A percentile compares a stretch with the other conserved stretches of the same genome.
Evolutionary conservation across 1,140 invertebrate species (phyloP).

Genomic region (Doryteuthis pealeii): DNA sequence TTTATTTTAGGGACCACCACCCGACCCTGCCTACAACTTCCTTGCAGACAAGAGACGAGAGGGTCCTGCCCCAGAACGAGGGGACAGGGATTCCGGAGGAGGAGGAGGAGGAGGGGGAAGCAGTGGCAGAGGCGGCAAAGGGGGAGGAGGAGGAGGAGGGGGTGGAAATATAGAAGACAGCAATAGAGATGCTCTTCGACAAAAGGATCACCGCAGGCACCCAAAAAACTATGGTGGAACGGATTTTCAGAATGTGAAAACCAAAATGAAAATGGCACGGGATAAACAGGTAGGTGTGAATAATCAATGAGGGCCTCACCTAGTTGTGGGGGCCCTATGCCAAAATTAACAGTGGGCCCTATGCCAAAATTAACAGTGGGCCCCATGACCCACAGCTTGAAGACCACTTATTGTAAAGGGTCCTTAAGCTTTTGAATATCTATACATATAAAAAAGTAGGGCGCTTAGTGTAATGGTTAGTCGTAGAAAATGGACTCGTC

Average conservation of each 20-base stretch:
- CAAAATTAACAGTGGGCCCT: too few species aligned
- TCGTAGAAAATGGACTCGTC: too few species aligned
- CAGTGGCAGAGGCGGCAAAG: slow-evolving; percentile 11
- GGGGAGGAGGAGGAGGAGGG: slow-evolving; percentile 18
- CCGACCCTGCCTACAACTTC: slow-evolving; percentile 53
- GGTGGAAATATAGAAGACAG: neutral
- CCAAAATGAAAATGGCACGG: slow-evolving; percentile 43
- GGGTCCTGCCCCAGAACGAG: slow-evolving; percentile 17
- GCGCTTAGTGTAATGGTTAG: too few species aligned
- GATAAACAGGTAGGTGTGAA: slow-evolving; percentile 30
- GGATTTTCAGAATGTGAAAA: slow-evolving; percentile 48
- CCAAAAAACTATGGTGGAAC: slow-evolving; percentile 51
- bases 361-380: too few species aligned
- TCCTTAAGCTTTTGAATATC: too few species aligned
- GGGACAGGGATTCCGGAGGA: neutral
- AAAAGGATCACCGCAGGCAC: slow-evolving; percentile 35
- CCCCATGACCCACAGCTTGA: too few species aligned
- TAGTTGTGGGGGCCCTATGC: too few species aligned
- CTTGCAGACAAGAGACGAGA: slow-evolving; percentile 48
- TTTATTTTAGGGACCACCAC: slow-evolving; percentile 39
- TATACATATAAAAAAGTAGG: too few species aligned
- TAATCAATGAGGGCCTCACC: too few species aligned
- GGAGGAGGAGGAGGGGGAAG: slow-evolving; percentile 16
- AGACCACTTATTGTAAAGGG: too few species aligned
- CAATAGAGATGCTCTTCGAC: neutral